Evolutionary conservation across 2,113 vertebrate genomes (phyloP), one percentile per base, ranked within the genome.

Genomic region (Anseranas semipalmata): DNA sequence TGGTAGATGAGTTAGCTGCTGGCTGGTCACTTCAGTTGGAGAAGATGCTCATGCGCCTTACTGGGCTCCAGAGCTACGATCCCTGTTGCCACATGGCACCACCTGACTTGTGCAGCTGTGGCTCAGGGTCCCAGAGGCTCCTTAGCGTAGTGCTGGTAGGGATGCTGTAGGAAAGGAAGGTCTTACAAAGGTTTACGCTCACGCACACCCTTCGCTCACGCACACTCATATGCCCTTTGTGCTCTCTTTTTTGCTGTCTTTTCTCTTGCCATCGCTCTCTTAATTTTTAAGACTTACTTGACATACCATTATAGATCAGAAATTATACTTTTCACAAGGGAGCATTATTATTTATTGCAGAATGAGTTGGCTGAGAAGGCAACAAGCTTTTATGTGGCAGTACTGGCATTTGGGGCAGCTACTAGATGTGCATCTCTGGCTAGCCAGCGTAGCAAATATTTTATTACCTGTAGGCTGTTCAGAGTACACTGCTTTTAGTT

Each of bases 141-240:
- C 0, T 45, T 21, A 33, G 41, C 3, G 1, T 15, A 25, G n/a
- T 53, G 15, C 32, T 66, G 13, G 13, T 25, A 24, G 70, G 24
- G 39, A 13, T 53, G 59, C 78, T 13, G 2, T 18, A 48, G 60
- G 63, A 60, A 27, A 18, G 68, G 60, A 81, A 56, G 65, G 60
- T 37, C 25, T 50, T 55, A 19, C 30, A 39, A 41, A 53, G 43
- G 33, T 53, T 55, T 58, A 22, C 7, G 1, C 37, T 37, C 24
- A 4, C n/a, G 22, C 20, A 9, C 0, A 3, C 20, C 56, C 32
- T 75, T 63, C 28, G 22, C 55, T 46, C 10, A 10, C 1, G 0
- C 24, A 13, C 41, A 20, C 30, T 65, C 59, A 12, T 4, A 2
- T 25, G 33, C 6, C 39, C 21, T 19, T 45, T 15, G 4, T 10